These are phyloP conservation scores for Metaphire vulgaris DNA, from an alignment of 1,140 invertebrate genomes.

Conservation along the genomic window DNA sequence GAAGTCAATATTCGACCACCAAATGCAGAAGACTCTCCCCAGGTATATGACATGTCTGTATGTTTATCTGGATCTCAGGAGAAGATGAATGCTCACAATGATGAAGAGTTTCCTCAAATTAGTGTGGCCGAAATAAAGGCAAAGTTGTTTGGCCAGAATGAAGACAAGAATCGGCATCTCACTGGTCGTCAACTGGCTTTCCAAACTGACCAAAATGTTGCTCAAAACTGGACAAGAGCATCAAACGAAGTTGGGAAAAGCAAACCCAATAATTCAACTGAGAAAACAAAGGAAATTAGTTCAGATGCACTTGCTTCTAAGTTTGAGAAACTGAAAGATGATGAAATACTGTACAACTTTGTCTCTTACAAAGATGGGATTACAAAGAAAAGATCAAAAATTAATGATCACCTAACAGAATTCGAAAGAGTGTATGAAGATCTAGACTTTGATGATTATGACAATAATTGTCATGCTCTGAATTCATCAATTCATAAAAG, in stretches of 20 bases:
- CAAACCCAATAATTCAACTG: too few species aligned
- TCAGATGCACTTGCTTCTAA: too few species aligned
- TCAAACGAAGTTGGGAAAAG: too few species aligned
- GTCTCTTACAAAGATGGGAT: neutral
- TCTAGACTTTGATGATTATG: neutral
- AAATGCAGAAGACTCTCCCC: neutral
- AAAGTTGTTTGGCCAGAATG: constrained; percentile 16
- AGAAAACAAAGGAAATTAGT: neutral
- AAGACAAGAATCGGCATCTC: neutral
- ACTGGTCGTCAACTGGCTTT: neutral
- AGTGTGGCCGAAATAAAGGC: constrained; percentile 14
- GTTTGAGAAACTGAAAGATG: neutral
- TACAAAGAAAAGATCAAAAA: neutral
- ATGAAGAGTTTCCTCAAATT: neutral
- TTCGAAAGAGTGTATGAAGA: neutral
- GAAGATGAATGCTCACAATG: neutral
- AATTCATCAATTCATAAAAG: neutral
- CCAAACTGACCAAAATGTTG: neutral
- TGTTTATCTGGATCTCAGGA: constrained; percentile 9
- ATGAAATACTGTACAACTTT: neutral
- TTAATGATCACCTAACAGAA: neutral
- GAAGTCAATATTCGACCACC: neutral
- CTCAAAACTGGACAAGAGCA: too few species aligned
- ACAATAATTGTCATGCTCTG: neutral
- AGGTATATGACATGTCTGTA: neutral